Evolutionary conservation across 2,113 vertebrate species (phyloP), one percentile per base, ranked within the genome.

Genomic region (Phylloscopus whistleri): DNA sequence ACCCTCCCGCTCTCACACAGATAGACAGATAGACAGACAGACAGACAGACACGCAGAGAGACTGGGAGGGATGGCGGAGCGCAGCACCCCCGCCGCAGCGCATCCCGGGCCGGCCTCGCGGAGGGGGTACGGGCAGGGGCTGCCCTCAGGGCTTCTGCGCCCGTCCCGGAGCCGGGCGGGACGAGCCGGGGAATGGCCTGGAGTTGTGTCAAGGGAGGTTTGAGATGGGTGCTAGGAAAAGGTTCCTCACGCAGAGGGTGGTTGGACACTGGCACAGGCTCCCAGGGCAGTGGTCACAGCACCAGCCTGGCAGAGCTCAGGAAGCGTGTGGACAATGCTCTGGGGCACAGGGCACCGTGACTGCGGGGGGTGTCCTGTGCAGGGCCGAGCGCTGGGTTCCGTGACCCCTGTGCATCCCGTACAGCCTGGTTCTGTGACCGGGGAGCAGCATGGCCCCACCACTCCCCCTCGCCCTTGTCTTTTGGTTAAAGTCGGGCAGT

Each of bases 321-420:
- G 60, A 1, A 20, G 23, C 2, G 2, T 39, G 37, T 6, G 60
- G 28, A 20, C 16, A 4, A 1, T 1, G 0, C 20, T 30, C 8
- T 16, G 33, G 21, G 69, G 24, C 23, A 27, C 53, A 5, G 0
- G 28, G 9, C 10, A 41, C 41, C 41, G 60, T 13, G 44, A 33
- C 7, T 51, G 27, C 2, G 4, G 30, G 8, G n/a, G 15, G 6
- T 46, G 33, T 13, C 10, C 22, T 44, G 22, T 28, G 44, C 37
- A 11, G 46, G 53, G 24, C 33, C 11, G 0, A 6, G 22, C 22
- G 37, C 2, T 46, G 19, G 22, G 8, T 2, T 28, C 11, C 0
- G 8, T 60, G 6, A 13, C 3, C n/a, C 5, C 22, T 41, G 30
- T 11, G 30, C 9, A 22, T 62, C 21, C 20, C n/a, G 6, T 30